Conservation (phyloP, 2,888 invertebrate species). For the Microchrysa polita region DNA sequence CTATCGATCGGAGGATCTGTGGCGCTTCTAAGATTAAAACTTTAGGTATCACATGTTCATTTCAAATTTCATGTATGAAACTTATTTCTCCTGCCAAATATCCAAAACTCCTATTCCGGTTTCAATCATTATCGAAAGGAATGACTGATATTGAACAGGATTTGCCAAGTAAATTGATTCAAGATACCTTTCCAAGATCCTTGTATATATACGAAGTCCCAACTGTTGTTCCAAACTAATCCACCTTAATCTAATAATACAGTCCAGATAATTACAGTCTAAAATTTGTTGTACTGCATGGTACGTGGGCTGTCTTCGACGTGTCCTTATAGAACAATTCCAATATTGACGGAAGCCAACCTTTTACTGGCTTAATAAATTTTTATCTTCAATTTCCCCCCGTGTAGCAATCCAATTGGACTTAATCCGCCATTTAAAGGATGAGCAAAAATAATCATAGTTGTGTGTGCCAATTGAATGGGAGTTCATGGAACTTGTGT, state of each 20-base stretch:
- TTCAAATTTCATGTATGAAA: too few species aligned
- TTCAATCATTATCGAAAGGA: too few species aligned
- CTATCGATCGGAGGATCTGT: too few species aligned
- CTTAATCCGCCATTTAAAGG: constrained; percentile 18
- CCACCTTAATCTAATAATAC: constrained; percentile 3
- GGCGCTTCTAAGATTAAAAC: too few species aligned
- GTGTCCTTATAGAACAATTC: background rate
- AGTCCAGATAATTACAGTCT: constrained; percentile 12
- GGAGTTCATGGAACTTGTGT: too few species aligned
- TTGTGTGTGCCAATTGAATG: constrained; percentile 10
- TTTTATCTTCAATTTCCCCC: constrained; percentile 11
- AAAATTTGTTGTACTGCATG: background rate
- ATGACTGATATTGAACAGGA: too few species aligned
- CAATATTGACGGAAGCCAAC: background rate
- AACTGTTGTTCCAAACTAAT: background rate
- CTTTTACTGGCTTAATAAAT: constrained; percentile 12
- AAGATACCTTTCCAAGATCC: too few species aligned
- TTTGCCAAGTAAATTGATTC: too few species aligned
- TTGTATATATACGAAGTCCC: too few species aligned
- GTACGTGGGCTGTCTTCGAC: background rate
- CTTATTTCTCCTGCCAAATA: too few species aligned
- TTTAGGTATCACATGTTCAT: too few species aligned
- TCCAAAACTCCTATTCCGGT: too few species aligned
- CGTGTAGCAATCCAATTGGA: constrained; percentile 3
- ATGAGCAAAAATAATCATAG: constrained; percentile 23